These are phyloP conservation scores for Poecilia latipinna DNA, from an alignment of 2,113 vertebrate species.

Conservation along the genomic window DNA sequence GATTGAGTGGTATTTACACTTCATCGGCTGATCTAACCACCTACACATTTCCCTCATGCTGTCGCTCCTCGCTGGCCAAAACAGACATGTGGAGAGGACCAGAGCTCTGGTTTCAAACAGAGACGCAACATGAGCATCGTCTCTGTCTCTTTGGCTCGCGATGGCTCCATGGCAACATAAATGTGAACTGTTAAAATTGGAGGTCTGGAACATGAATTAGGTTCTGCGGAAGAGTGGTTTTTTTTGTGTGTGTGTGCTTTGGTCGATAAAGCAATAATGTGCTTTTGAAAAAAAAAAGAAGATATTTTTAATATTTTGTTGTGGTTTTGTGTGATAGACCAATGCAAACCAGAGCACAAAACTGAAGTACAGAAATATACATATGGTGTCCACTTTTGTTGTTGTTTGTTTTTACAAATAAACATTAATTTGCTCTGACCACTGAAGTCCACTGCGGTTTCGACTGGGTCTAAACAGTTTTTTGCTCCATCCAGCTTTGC, in stretches of 20 bases:
- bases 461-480: neutral
- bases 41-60: slow-evolving; percentile 73
- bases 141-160: slow-evolving; percentile 56
- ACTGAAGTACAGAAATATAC: too few species aligned
- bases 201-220: slow-evolving; percentile 20
- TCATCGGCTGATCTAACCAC: slow-evolving; percentile 76
- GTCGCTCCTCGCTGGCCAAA: slow-evolving; percentile 70
- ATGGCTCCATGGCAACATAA: slow-evolving; percentile 26
- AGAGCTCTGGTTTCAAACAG: slow-evolving; percentile 62
- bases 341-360: neutral
- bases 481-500: neutral
- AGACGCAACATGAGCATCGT: slow-evolving; percentile 60
- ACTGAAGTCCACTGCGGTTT: neutral
- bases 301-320: neutral
- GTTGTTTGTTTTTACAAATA: too few species aligned
- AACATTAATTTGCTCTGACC: neutral
- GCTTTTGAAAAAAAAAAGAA: neutral
- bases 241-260: neutral
- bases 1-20: slow-evolving; percentile 83
- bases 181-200: slow-evolving; percentile 37
- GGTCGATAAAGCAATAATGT: slow-evolving; percentile 3
- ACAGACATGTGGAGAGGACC: slow-evolving; percentile 69
- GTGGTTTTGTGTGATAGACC: too few species aligned
- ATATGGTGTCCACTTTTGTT: too few species aligned
- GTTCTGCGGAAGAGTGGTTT: slow-evolving; percentile 4